Evolutionary conservation across 2,113 vertebrate species (phyloP), one percentile per base, ranked within the genome.

Genomic region (Passer montanus): DNA sequence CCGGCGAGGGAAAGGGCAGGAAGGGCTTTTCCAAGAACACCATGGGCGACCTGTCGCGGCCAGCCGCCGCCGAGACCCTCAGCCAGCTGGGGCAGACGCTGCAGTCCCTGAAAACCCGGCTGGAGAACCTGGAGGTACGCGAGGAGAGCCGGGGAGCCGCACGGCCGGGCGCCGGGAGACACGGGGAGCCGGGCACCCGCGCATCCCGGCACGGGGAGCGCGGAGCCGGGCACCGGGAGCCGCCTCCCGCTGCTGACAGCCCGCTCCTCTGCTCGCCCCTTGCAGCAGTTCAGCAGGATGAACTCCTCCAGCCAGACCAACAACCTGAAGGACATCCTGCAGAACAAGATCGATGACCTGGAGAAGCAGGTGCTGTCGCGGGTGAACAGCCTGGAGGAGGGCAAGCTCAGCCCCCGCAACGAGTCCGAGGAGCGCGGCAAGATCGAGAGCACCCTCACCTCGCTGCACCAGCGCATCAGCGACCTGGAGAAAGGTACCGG

Each of bases 291-390:
- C 98, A 99, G 99, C 96, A 97, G 99, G 77, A 98, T 98, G 63
- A 99, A 99, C 90, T 98, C 97, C 92, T 99, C 98, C 47, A 97
- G 97, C 95, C 99, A 99, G 93, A 98, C 98, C 69, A 98, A 98
- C 98, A 99, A 98, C 96, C 98, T 99, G 94, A 99, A 99, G 95
- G 99, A 99, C 86, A 97, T 99, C 86, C 98, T 99, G 93, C 99
- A 99, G 93, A 99, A 98, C 97, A 99, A 99, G 95, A 99, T 99
- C 64, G 99, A 99, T 53, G 99, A 99, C 87, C 98, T 99, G 98
- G 99, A 99, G 98, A 98, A 98, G 98, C 99, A 99, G 97, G 99
- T 99, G 68, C 98, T 99, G 94, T 99, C 99, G 74, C 98, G 99
- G 69, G 99, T 99, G 96, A 99, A 99, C 98, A 99, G 98, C 64